Conservation (phyloP, 2,113 vertebrate species). For the Bothrops jararaca region DNA sequence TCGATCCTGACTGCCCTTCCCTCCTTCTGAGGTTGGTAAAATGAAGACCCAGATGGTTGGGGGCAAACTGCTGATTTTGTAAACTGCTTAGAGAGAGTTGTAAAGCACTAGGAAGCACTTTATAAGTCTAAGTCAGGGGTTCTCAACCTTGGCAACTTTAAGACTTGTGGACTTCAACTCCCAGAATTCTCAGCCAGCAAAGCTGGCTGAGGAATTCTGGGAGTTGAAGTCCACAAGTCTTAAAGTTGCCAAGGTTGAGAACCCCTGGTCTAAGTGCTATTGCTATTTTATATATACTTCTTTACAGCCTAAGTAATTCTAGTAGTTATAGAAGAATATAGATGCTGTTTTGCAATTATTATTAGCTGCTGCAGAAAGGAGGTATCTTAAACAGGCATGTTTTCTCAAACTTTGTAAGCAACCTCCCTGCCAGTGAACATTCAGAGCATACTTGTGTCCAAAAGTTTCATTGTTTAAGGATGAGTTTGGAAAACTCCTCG, state of each 20-base stretch:
- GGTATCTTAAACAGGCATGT: slow-evolving; percentile 20
- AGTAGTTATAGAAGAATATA: slow-evolving; percentile 13
- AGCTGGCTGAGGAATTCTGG: too few species aligned
- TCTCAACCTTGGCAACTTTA: too few species aligned
- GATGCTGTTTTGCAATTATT: slow-evolving; percentile 22
- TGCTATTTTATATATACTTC: not conserved
- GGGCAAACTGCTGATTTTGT: not conserved
- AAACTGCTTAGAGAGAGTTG: not conserved
- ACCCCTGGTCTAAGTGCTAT: not conserved
- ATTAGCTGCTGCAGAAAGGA: slow-evolving; percentile 10
- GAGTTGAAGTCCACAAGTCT: too few species aligned
- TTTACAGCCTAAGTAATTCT: not conserved
- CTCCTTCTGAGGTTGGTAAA: not conserved
- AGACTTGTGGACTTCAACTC: too few species aligned
- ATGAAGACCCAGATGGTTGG: not conserved
- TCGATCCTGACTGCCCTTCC: not conserved
- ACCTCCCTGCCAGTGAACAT: slow-evolving; percentile 8
- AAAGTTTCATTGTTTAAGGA: not conserved
- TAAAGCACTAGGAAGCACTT: not conserved
- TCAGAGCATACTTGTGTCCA: not conserved
- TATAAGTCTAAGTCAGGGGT: not conserved
- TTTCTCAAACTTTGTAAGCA: not conserved
- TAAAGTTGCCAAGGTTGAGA: too few species aligned
- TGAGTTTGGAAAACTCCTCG: not conserved
- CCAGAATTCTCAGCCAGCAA: too few species aligned